These are phyloP conservation scores for Calameuta pallipes DNA, from an alignment of 2,888 invertebrate genomes.

Conservation along the genomic window DNA sequence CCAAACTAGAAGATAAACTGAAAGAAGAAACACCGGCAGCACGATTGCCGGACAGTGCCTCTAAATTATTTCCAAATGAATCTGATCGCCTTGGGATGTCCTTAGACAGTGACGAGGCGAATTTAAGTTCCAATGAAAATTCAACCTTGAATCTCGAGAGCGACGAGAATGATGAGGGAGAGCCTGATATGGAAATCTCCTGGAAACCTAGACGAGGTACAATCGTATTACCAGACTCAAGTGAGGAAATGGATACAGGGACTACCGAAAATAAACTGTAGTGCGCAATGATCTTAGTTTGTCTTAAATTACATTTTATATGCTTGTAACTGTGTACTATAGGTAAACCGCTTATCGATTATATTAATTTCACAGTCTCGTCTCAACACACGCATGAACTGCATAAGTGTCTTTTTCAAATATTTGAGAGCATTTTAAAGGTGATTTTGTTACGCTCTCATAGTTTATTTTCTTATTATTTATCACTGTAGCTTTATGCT, in stretches of 20 bases:
- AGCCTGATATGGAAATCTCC: constrained; percentile 29
- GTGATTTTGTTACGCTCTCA: not conserved
- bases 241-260: not conserved
- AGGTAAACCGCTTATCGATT: not conserved
- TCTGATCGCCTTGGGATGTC: not conserved
- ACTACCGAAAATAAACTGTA: not conserved
- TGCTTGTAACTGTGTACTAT: not conserved
- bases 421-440: not conserved
- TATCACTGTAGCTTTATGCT: not conserved
- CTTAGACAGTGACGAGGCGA: not conserved
- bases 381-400: not conserved
- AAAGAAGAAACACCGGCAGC: not conserved
- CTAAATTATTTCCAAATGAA: not conserved
- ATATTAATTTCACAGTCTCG: not conserved
- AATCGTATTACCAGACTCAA: not conserved
- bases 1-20: not conserved
- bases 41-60: not conserved
- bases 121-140: not conserved
- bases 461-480: not conserved
- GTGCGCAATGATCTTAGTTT: not conserved
- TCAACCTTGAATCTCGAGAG: constrained; percentile 4
- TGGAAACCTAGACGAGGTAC: constrained; percentile 66
- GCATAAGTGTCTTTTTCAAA: not conserved
- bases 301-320: not conserved
- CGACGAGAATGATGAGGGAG: constrained; percentile 4